Percentiles rank a stretch among this genome's conserved stretches.
These are phyloP conservation scores for Emydura subglobosa DNA, from an alignment of 2,113 vertebrate species.

Conservation along the genomic window DNA sequence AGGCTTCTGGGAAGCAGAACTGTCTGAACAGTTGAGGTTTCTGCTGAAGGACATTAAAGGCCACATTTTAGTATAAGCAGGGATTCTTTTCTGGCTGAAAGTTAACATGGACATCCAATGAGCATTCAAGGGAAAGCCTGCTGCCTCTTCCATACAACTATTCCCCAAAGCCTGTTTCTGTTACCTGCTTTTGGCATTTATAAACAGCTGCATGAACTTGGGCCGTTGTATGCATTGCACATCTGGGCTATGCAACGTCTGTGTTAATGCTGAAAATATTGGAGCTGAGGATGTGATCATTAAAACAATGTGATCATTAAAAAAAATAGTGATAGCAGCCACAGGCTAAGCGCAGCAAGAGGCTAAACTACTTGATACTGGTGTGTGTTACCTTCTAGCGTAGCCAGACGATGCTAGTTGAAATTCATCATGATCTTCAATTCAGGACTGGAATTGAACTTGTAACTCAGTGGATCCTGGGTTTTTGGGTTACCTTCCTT, in stretches of 20 bases:
- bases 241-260: slow-evolving; percentile 16
- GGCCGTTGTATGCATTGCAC: slow-evolving; percentile 1
- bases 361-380: neutral
- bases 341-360: neutral
- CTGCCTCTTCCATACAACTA: neutral
- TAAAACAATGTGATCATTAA: neutral
- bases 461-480: neutral
- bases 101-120: slow-evolving; percentile 43
- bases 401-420: neutral
- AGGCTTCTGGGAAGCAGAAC: neutral
- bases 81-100: neutral
- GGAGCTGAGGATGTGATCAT: neutral
- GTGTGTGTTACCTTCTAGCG: neutral
- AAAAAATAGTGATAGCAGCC: neutral
- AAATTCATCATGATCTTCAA: neutral
- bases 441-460: neutral
- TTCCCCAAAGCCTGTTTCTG: neutral
- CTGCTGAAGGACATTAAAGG: neutral
- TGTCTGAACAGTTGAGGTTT: neutral
- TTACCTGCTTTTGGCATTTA: slow-evolving; percentile 62
- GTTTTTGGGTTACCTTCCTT: neutral
- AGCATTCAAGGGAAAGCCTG: slow-evolving; percentile 2
- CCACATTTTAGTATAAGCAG: neutral
- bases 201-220: slow-evolving; percentile 36
- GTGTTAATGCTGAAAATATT: neutral